phyloP scores from a whole-genome alignment of 2,888 invertebrate species.

The Drosophila koepferae region DNA sequence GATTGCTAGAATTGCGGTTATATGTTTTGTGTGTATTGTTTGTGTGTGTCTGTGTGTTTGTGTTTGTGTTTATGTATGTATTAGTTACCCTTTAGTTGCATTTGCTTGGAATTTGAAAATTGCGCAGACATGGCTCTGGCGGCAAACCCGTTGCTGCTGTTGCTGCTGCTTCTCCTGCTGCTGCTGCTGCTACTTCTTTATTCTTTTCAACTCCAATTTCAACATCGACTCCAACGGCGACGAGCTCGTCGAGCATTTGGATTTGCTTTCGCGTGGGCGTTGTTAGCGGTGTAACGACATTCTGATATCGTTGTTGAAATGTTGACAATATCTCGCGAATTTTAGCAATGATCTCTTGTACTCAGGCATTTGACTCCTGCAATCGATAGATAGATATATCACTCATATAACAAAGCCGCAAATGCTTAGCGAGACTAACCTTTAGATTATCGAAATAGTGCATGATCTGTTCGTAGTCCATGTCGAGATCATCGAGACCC shows the following conservation, averaged over 20 bases:
- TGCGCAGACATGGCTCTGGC: conserved; percentile 13
- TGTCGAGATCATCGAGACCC: conserved; percentile 93
- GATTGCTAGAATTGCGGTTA: conserved; percentile 65
- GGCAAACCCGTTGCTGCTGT: conserved; percentile 2
- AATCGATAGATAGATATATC: conserved; percentile 61
- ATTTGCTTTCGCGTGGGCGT: conserved; percentile 83
- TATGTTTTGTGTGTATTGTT: conserved; percentile 30
- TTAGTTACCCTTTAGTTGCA: conserved; percentile 59
- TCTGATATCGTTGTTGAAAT: conserved; percentile 87
- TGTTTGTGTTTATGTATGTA: conserved; percentile 18
- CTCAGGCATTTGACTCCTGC: conserved; percentile 95
- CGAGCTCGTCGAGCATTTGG: conserved; percentile 67
- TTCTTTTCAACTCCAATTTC: conserved; percentile 8
- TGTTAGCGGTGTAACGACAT: conserved; percentile 85
- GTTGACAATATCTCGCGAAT: conserved; percentile 92
- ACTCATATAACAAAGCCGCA: not conserved
- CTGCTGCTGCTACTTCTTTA: not conserved
- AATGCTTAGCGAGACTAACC: conserved; percentile 86
- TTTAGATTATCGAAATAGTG: conserved; percentile 99
- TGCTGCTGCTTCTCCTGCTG: not conserved
- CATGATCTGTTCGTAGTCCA: conserved; percentile 99
- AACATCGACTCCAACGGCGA: conserved; percentile 39
- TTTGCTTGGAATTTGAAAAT: conserved; percentile 30
- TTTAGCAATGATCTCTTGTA: conserved; percentile 94
- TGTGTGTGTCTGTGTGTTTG: conserved; percentile 13